Conservation (phyloP, 2,888 invertebrate species). For the Linnaemya vulpina region DNA sequence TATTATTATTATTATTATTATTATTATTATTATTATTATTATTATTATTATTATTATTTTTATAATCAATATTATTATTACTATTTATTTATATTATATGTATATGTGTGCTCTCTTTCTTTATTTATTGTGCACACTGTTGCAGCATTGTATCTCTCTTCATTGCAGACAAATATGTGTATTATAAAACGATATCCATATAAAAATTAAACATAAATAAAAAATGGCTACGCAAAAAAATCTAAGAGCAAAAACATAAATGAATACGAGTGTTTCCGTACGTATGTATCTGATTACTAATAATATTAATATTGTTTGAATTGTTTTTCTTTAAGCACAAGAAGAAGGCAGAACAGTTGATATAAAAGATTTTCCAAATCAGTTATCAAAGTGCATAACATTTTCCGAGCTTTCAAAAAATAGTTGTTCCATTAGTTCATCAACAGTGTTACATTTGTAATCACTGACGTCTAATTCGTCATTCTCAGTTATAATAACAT, state of each 20-base stretch:
- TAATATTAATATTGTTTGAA: conserved; percentile 37
- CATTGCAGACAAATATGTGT: conserved; percentile 45
- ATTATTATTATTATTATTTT: too few relatives aligned
- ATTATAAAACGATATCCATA: conserved; percentile 62
- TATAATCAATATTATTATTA: conserved; percentile 1
- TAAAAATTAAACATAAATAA: conserved; percentile 58
- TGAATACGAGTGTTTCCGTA: conserved; percentile 50
- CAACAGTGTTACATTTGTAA: conserved; percentile 69
- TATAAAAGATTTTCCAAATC: conserved; percentile 48
- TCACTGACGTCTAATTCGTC: conserved; percentile 64
- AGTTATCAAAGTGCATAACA: conserved; percentile 66
- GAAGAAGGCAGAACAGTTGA: conserved; percentile 65
- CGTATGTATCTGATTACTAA: conserved; percentile 35
- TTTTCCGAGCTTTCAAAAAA: conserved; percentile 65
- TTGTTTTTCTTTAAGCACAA: conserved; percentile 58
- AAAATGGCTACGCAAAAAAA: conserved; percentile 57
- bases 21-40: too few relatives aligned
- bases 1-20: too few relatives aligned
- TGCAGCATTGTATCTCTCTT: conserved; percentile 30
- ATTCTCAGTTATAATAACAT: conserved; percentile 43
- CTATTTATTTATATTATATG: conserved; percentile 23
- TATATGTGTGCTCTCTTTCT: background rate
- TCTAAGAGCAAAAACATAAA: conserved; percentile 56
- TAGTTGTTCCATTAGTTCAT: conserved; percentile 69
- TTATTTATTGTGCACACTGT: conserved; percentile 31